Evolutionary conservation across 1,140 invertebrate species (phyloP).

Genomic region (Drosophila murphyi): DNA sequence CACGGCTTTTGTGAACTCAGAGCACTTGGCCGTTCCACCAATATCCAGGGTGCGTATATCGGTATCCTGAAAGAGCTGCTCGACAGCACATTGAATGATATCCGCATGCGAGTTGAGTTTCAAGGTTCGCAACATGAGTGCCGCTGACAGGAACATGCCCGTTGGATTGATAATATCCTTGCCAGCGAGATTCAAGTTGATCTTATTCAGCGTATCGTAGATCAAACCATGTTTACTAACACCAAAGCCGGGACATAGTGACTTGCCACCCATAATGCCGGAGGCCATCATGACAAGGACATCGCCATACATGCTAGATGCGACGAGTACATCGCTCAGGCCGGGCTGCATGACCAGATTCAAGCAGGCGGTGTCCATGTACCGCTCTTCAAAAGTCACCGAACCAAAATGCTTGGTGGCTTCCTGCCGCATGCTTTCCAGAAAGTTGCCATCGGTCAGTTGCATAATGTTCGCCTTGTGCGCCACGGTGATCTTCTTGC

Average conservation of each 20-base stretch:
- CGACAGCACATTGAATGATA: conserved; percentile 37
- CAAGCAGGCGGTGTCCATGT: conserved; percentile 59
- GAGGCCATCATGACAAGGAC: conserved; percentile 50
- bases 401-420: conserved; percentile 13
- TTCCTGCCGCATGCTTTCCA: conserved; percentile 44
- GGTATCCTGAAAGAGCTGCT: conserved; percentile 45
- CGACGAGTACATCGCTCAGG: conserved; percentile 42
- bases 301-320: conserved; percentile 74
- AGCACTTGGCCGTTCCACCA: conserved; percentile 52
- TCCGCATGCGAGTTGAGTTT: conserved; percentile 22
- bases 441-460: conserved; percentile 65
- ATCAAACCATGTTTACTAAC: conserved; percentile 37
- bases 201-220: conserved; percentile 36
- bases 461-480: conserved; percentile 71
- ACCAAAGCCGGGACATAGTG: conserved; percentile 51
- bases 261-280: conserved; percentile 49
- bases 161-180: conserved; percentile 63
- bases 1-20: conserved; percentile 54
- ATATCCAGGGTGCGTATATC: conserved; percentile 57
- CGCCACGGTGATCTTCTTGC: conserved; percentile 60
- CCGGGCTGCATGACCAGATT: conserved; percentile 49
- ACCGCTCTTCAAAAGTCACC: conserved; percentile 57
- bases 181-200: conserved; percentile 8
- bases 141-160: conserved; percentile 46
- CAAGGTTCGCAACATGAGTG: conserved; percentile 47